Evolutionary conservation across 2,113 vertebrate genomes (phyloP).

Genomic region (Leiothrix lutea): DNA sequence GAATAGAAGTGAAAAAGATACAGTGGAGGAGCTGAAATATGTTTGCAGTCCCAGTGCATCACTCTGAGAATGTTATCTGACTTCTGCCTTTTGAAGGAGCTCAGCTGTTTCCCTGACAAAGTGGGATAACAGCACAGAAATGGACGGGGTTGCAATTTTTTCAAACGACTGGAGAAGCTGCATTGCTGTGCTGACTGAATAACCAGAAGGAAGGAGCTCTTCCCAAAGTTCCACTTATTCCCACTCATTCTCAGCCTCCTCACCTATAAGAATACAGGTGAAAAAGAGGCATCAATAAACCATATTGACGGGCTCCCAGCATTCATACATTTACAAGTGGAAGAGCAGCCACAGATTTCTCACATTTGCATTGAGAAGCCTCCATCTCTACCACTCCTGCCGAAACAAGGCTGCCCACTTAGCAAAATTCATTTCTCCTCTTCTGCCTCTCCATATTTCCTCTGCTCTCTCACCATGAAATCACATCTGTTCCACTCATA

Average conservation of each 20-base stretch:
- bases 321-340: conserved; percentile 13
- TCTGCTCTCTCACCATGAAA: neutral
- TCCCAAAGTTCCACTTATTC: conserved; percentile 46
- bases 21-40: neutral
- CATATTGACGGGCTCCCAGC: conserved; percentile 25
- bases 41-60: neutral
- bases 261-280: neutral
- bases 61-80: conserved; percentile 32
- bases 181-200: conserved; percentile 16
- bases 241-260: conserved; percentile 25
- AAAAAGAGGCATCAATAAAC: conserved; percentile 17
- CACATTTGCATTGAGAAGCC: neutral
- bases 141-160: conserved; percentile 35
- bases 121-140: conserved; percentile 29
- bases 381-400: neutral
- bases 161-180: neutral
- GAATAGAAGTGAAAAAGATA: neutral
- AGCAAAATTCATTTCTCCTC: neutral
- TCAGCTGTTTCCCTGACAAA: conserved; percentile 44
- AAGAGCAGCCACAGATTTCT: neutral
- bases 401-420: neutral
- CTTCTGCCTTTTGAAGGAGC: conserved; percentile 42
- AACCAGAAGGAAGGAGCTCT: conserved; percentile 5
- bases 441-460: neutral
- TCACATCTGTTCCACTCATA: neutral